These are phyloP conservation scores for Hippoglossus hippoglossus DNA, from an alignment of 2,797 vertebrate genomes.

Conservation along the genomic window DNA sequence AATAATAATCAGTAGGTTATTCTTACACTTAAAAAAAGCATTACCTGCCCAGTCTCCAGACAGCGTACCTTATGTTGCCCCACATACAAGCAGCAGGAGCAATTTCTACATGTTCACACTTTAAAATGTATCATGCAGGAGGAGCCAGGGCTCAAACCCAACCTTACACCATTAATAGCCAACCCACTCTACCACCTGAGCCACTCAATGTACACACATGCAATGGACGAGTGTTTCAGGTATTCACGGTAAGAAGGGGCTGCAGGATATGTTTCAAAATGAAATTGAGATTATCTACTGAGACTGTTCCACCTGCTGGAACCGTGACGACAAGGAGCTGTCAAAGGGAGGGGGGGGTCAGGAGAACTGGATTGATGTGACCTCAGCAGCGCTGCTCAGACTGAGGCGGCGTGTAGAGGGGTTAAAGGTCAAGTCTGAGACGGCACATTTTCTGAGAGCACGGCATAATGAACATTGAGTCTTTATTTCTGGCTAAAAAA, in stretches of 20 bases:
- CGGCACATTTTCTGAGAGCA: background rate
- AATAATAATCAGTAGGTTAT: no score
- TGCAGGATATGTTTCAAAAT: background rate
- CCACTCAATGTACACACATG: background rate
- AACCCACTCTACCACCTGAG: background rate
- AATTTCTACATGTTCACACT: background rate
- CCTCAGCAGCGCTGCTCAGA: background rate
- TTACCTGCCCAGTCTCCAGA: background rate
- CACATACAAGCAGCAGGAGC: background rate
- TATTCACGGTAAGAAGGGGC: background rate
- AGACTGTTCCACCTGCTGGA: background rate
- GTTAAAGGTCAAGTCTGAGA: conserved; percentile 22
- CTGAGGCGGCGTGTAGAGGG: background rate
- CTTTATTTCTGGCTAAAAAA: background rate
- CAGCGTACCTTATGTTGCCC: background rate
- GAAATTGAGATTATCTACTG: background rate
- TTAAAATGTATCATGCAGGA: background rate
- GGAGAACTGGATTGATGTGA: background rate
- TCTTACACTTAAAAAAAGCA: no score
- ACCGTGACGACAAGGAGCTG: background rate
- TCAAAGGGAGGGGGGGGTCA: background rate
- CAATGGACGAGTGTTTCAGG: background rate
- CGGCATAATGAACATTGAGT: background rate
- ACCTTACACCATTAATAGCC: background rate
- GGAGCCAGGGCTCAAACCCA: conserved; percentile 1